Evolutionary conservation across 2,888 invertebrate species (phyloP).

Genomic region (Blera fallax): DNA sequence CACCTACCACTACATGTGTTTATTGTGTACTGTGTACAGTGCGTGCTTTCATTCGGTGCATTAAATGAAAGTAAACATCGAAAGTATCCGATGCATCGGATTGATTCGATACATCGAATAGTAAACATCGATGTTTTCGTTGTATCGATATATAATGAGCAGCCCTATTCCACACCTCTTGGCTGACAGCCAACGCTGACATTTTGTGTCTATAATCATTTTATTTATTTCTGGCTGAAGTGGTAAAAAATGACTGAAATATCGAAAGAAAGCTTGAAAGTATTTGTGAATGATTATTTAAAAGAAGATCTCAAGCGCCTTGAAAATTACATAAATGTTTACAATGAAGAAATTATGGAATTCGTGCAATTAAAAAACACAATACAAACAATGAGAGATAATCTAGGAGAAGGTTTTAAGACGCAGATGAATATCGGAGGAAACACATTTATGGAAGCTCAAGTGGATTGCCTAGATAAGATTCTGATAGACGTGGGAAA

Average conservation of each 20-base stretch:
- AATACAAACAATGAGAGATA: slow-evolving; percentile 85
- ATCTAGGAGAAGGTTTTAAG: slow-evolving; percentile 84
- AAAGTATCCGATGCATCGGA: too few relatives aligned
- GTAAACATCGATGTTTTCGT: too few relatives aligned
- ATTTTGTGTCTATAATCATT: too few relatives aligned
- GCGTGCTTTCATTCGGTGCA: too few relatives aligned
- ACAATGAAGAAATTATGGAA: slow-evolving; percentile 88
- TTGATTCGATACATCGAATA: too few relatives aligned
- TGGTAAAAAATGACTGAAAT: slow-evolving; percentile 83
- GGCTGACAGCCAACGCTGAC: too few relatives aligned
- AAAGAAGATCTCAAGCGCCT: slow-evolving; percentile 86
- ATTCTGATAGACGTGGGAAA: slow-evolving; percentile 89
- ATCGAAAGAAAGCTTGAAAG: slow-evolving; percentile 83
- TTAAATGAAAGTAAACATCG: too few relatives aligned
- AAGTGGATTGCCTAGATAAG: slow-evolving; percentile 85
- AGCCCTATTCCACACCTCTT: too few relatives aligned
- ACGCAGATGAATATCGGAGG: slow-evolving; percentile 92
- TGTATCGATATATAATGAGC: too few relatives aligned
- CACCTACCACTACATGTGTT: too few relatives aligned
- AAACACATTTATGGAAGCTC: slow-evolving; percentile 91
- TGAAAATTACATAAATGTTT: slow-evolving; percentile 84
- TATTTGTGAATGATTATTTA: slow-evolving; percentile 90
- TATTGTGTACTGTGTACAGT: too few relatives aligned
- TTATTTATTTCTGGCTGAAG: too few relatives aligned
- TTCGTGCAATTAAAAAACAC: slow-evolving; percentile 88